These are phyloP conservation scores for Labeo calbasu DNA, from an alignment of 2,797 vertebrate species.

Conservation along the genomic window DNA sequence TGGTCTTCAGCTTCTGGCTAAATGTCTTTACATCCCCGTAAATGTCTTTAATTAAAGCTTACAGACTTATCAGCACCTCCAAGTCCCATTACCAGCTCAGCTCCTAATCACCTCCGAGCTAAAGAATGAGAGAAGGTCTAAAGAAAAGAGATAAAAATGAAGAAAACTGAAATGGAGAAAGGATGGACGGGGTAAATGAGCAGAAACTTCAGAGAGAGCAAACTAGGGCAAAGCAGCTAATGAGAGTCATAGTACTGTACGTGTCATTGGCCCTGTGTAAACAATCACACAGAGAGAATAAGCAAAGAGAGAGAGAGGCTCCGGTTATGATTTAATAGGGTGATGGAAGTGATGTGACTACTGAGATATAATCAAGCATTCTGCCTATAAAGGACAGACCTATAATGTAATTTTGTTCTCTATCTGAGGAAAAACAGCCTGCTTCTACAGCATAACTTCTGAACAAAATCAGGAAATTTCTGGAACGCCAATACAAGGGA, in stretches of 20 bases:
- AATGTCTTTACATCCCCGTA: constrained; percentile 80
- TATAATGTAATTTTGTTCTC: not conserved
- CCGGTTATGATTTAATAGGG: constrained; percentile 23
- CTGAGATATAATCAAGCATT: constrained; percentile 32
- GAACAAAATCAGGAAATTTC: not conserved
- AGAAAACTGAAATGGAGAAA: constrained; percentile 39
- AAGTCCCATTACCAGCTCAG: constrained; percentile 69
- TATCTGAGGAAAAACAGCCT: not conserved
- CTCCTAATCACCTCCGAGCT: constrained; percentile 80
- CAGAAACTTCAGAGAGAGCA: constrained; percentile 60
- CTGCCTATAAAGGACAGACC: constrained; percentile 10
- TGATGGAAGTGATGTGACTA: constrained; percentile 23
- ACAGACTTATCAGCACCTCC: constrained; percentile 81
- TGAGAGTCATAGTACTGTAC: constrained; percentile 37
- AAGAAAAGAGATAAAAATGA: constrained; percentile 37
- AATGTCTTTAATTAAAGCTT: constrained; percentile 85
- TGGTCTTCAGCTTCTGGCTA: constrained; percentile 68
- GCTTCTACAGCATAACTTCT: not conserved
- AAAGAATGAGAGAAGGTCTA: constrained; percentile 36
- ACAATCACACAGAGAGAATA: constrained; percentile 14
- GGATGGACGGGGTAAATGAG: constrained; percentile 30
- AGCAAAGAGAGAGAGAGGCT: constrained; percentile 29
- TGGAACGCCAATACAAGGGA: too few relatives aligned
- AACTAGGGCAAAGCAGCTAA: constrained; percentile 67
- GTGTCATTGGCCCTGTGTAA: constrained; percentile 53